Evolutionary conservation across 2,888 invertebrate species (phyloP).

Genomic region (Caenorhabditis virilis): DNA sequence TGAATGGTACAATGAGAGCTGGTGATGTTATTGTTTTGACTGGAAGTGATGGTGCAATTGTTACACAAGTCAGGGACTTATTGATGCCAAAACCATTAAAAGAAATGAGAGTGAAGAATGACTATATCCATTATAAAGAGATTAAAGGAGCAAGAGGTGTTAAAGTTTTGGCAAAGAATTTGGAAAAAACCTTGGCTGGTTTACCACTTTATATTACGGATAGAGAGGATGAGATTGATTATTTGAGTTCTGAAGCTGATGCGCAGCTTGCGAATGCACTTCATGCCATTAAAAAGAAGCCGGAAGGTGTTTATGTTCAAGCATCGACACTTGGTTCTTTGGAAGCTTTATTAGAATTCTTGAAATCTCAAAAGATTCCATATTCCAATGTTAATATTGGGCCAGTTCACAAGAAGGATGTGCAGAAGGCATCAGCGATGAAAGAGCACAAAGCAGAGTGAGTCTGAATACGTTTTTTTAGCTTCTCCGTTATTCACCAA

Average conservation of each 20-base stretch:
- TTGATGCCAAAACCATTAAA: conserved; percentile 97
- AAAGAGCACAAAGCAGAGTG: conserved; percentile 90
- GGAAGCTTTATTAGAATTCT: conserved; percentile 91
- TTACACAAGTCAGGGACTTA: conserved; percentile 92
- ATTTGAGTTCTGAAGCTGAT: conserved; percentile 83
- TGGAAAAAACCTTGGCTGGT: conserved; percentile 85
- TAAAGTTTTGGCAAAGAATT: conserved; percentile 94
- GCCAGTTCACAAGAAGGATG: conserved; percentile 97
- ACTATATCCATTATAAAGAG: conserved; percentile 89
- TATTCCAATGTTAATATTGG: conserved; percentile 98
- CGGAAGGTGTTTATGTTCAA: conserved; percentile 96
- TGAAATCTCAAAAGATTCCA: conserved; percentile 90
- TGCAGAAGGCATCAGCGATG: conserved; percentile 99
- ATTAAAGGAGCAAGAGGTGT: conserved; percentile 95
- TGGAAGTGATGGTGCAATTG: conserved; percentile 96
- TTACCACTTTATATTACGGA: conserved; percentile 89
- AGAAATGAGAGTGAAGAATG: conserved; percentile 87
- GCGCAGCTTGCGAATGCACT: conserved; percentile 86
- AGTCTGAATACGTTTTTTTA: conserved; percentile 9
- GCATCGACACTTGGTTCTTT: conserved; percentile 98
- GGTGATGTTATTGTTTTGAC: conserved; percentile 93
- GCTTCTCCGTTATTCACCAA: too few relatives aligned
- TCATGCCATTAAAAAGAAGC: conserved; percentile 86
- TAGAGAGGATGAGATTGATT: conserved; percentile 90
- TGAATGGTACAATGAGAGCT: conserved; percentile 89